A percentile compares a stretch with the other conserved stretches of the same genome.
Conservation (phyloP, 2,888 invertebrate genomes). For the Drepana falcataria region DNA sequence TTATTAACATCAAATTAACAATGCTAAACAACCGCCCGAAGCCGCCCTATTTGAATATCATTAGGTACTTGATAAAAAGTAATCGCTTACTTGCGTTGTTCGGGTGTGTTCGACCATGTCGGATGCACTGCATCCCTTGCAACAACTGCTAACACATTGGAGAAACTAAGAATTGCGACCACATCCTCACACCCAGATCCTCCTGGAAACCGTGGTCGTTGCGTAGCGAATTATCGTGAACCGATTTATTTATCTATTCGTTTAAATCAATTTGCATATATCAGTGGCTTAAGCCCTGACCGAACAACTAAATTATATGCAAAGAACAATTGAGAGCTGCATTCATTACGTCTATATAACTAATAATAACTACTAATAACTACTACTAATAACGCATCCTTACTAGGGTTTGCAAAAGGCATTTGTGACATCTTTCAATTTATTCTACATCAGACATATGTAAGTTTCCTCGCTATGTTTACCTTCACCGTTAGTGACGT, state of each 20-base stretch:
- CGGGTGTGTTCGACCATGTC: constrained; percentile 24
- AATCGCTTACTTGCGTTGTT: constrained; percentile 15
- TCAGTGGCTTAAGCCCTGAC: not conserved
- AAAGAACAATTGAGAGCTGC: not conserved
- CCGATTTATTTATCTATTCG: not conserved
- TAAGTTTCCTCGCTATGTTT: too few species aligned
- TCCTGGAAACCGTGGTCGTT: constrained; percentile 4
- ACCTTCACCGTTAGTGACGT: too few species aligned
- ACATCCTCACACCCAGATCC: constrained; percentile 19
- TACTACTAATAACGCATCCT: too few species aligned
- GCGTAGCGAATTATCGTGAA: constrained; percentile 1
- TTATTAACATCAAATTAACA: constrained; percentile 70
- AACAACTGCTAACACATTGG: constrained; percentile 2
- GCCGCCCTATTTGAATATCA: constrained; percentile 70
- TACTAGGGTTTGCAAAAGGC: too few species aligned
- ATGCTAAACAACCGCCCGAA: constrained; percentile 55
- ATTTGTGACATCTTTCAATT: too few species aligned
- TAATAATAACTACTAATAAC: too few species aligned
- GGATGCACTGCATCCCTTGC: constrained; percentile 16
- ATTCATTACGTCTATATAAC: too few species aligned
- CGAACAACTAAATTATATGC: not conserved
- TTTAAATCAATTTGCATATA: not conserved
- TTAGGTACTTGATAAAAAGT: constrained; percentile 48
- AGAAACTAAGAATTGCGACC: constrained; percentile 26
- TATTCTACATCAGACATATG: too few species aligned